These are phyloP conservation scores for Emesis castigata DNA, from an alignment of 2,888 invertebrate species.

Conservation along the genomic window DNA sequence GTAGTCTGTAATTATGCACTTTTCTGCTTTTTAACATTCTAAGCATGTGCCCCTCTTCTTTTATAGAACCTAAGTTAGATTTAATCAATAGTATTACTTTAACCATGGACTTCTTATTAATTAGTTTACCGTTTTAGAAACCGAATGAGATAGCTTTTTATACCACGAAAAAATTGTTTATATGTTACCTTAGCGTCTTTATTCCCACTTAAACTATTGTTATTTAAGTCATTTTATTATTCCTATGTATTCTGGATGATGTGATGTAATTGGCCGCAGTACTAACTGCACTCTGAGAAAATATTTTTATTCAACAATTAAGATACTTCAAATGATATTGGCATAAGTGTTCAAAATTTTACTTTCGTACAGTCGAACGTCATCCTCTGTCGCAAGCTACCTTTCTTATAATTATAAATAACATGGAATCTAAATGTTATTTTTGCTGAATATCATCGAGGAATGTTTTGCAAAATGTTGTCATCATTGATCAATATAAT, in stretches of 20 bases:
- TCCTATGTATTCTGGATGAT: slow-evolving; percentile 78
- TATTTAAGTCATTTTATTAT: slow-evolving; percentile 17
- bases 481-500: background rate
- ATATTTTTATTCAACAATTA: slow-evolving; percentile 66
- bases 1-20: slow-evolving; percentile 38
- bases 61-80: slow-evolving; percentile 10
- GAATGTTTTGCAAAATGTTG: background rate
- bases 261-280: slow-evolving; percentile 74
- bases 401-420: background rate
- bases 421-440: background rate
- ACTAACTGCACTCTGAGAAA: slow-evolving; percentile 72
- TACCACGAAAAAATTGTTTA: background rate
- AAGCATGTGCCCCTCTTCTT: slow-evolving; percentile 73
- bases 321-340: slow-evolving; percentile 74
- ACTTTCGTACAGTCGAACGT: slow-evolving; percentile 58
- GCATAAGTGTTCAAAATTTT: slow-evolving; percentile 71
- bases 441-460: background rate
- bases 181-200: slow-evolving; percentile 13
- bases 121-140: slow-evolving; percentile 5
- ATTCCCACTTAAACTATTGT: slow-evolving; percentile 10
- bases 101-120: slow-evolving; percentile 1
- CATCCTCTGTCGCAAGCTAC: slow-evolving; percentile 75
- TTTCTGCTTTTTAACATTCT: slow-evolving; percentile 66
- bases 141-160: slow-evolving; percentile 1
- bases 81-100: slow-evolving; percentile 16